Conservation (phyloP, 2,113 vertebrate species). For the Chaetodon trifascialis region DNA sequence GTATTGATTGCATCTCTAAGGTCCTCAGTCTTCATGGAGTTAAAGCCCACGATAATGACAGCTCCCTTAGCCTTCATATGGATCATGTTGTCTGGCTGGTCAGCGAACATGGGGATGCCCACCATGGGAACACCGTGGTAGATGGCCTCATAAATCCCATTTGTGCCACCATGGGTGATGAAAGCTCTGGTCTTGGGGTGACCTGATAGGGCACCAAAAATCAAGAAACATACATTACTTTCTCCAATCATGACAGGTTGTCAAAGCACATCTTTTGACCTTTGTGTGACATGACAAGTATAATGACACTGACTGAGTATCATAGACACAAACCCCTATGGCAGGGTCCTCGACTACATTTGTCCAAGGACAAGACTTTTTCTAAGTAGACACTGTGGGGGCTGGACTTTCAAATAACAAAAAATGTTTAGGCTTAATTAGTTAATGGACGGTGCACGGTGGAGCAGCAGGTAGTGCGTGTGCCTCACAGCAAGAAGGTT, state of each 20-base stretch:
- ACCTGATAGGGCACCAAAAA: conserved; percentile 74
- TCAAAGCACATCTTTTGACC: too few relatives aligned
- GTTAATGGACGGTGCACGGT: too few relatives aligned
- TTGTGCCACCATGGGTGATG: conserved; percentile 94
- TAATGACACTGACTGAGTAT: neutral
- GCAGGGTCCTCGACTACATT: too few relatives aligned
- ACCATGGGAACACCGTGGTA: conserved; percentile 92
- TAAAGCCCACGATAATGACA: conserved; percentile 83
- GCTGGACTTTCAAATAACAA: too few relatives aligned
- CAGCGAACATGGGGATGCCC: conserved; percentile 90
- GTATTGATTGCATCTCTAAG: conserved; percentile 84
- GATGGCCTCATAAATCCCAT: conserved; percentile 95
- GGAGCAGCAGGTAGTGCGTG: too few relatives aligned
- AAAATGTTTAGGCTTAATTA: too few relatives aligned
- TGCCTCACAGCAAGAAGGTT: too few relatives aligned
- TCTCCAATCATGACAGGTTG: too few relatives aligned
- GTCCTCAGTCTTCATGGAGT: conserved; percentile 82
- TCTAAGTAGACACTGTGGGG: too few relatives aligned
- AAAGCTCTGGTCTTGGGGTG: conserved; percentile 92
- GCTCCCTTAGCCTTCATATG: conserved; percentile 89
- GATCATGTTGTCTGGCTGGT: conserved; percentile 90
- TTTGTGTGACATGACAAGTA: too few relatives aligned
- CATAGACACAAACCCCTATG: neutral
- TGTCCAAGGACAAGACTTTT: too few relatives aligned
- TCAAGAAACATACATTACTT: neutral